Percentiles rank a stretch among this genome's conserved stretches.
phyloP scores from a whole-genome alignment of 2,888 invertebrate species.

The Agrypnus murinus region DNA sequence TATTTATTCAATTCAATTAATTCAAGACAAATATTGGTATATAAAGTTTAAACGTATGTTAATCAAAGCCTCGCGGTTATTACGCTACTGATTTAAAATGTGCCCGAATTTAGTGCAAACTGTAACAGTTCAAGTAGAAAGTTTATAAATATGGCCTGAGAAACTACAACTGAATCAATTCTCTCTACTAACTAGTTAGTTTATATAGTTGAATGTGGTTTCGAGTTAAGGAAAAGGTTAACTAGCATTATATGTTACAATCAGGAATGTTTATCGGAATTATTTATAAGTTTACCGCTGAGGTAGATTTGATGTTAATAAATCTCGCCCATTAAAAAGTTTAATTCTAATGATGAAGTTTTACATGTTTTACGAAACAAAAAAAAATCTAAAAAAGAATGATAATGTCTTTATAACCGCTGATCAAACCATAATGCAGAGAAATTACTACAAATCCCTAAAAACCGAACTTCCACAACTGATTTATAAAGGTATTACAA shows the following conservation, averaged over 20 bases:
- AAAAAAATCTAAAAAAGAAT: background rate
- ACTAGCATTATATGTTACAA: constrained; percentile 31
- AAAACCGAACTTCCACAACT: no score
- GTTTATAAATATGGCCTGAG: constrained; percentile 31
- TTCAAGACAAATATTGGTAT: constrained; percentile 8
- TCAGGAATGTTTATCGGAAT: background rate
- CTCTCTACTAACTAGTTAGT: constrained; percentile 16
- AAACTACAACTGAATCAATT: constrained; percentile 35
- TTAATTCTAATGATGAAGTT: background rate
- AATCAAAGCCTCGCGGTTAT: constrained; percentile 26
- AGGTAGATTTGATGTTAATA: background rate
- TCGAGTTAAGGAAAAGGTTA: constrained; percentile 36
- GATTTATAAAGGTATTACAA: background rate
- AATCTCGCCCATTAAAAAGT: background rate
- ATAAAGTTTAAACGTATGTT: constrained; percentile 6
- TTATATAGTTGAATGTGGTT: constrained; percentile 33
- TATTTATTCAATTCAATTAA: background rate
- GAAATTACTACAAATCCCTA: no score
- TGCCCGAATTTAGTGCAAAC: constrained; percentile 13
- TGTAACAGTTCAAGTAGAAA: constrained; percentile 14
- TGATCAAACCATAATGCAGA: no score
- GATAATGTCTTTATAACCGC: no score
- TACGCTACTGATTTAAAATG: constrained; percentile 12
- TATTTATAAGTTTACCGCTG: no score
- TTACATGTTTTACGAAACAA: background rate